Evolutionary conservation across 2,797 vertebrate genomes (phyloP).

Genomic region (Limosa lapponica): DNA sequence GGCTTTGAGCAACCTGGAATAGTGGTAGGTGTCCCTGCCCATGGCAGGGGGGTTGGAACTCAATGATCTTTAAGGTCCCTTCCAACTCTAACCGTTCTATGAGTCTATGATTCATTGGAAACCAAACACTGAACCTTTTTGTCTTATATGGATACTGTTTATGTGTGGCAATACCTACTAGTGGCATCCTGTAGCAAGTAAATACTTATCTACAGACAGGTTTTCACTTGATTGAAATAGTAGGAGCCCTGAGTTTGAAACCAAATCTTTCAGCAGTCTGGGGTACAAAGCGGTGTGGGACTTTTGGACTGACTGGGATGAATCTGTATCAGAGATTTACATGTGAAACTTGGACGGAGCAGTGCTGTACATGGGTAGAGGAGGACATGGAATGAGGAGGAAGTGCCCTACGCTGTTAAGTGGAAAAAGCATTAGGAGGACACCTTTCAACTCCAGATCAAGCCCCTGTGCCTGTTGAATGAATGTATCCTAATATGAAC

Average conservation of each 20-base stretch:
- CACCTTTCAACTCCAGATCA: not conserved
- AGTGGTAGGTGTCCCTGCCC: too few species aligned
- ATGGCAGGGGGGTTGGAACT: too few species aligned
- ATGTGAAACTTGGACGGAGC: not conserved
- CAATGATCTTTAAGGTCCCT: too few species aligned
- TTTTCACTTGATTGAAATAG: not conserved
- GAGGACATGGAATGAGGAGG: not conserved
- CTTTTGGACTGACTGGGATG: not conserved
- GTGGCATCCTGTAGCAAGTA: not conserved
- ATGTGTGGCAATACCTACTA: not conserved
- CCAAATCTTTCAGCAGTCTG: not conserved
- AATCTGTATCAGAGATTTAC: not conserved
- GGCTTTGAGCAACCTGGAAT: too few species aligned
- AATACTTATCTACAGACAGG: not conserved
- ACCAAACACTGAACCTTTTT: not conserved
- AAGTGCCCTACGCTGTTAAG: not conserved
- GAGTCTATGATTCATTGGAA: not conserved
- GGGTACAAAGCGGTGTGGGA: not conserved
- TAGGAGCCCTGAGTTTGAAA: not conserved
- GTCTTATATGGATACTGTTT: accelerated
- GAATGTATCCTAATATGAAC: not conserved
- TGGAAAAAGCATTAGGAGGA: not conserved
- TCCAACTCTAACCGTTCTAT: too few species aligned
- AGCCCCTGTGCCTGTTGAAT: not conserved
- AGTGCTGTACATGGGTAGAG: not conserved